These are phyloP conservation scores for Sminthurinus aureus DNA, from an alignment of 2,888 invertebrate species.

Conservation along the genomic window DNA sequence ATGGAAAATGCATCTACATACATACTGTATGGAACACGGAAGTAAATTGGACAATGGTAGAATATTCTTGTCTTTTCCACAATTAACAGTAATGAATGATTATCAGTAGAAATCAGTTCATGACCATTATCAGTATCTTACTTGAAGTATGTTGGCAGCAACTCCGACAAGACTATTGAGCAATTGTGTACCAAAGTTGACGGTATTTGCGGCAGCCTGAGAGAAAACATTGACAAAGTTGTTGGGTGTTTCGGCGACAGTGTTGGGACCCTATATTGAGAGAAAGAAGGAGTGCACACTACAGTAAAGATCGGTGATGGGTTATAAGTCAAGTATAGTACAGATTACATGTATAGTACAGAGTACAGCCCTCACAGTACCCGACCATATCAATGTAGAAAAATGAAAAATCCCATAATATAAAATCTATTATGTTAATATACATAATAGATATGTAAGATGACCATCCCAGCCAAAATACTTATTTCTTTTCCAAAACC, in stretches of 20 bases:
- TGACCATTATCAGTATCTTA: constrained; percentile 40
- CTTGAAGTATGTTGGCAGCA: constrained; percentile 60
- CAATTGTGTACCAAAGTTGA: constrained; percentile 60
- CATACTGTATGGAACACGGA: no score
- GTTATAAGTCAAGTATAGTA: not conserved
- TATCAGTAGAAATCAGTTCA: no score
- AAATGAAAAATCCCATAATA: not conserved
- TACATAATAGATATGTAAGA: no score
- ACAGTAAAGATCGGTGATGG: constrained; percentile 38
- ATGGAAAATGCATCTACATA: no score
- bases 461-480: no score
- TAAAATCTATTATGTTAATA: no score
- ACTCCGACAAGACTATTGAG: constrained; percentile 60
- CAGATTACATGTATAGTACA: not conserved
- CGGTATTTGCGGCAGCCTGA: constrained; percentile 60
- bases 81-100: no score
- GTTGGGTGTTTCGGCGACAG: constrained; percentile 59
- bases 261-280: constrained; percentile 56
- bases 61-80: no score
- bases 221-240: constrained; percentile 60
- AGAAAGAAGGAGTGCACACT: constrained; percentile 40
- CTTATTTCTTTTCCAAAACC: no score
- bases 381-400: not conserved
- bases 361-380: not conserved
- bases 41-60: no score